These are phyloP conservation scores for Coleophora deauratella DNA, from an alignment of 2,888 invertebrate species.

Conservation along the genomic window DNA sequence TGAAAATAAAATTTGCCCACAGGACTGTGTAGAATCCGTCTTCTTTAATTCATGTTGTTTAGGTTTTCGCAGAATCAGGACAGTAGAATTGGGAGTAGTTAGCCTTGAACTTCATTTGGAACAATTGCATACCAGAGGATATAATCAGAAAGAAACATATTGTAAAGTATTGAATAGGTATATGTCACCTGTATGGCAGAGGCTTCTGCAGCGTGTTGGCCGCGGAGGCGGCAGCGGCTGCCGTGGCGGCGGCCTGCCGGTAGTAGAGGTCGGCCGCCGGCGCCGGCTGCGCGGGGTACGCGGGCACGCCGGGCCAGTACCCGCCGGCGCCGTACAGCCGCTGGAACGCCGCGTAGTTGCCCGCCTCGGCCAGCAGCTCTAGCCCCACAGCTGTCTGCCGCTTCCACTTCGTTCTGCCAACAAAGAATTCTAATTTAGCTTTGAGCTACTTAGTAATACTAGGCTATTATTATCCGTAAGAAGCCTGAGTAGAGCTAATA, in stretches of 20 bases:
- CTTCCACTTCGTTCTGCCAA: constrained; percentile 97
- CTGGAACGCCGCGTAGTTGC: constrained; percentile 99
- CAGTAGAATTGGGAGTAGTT: too few relatives aligned
- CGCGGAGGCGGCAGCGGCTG: constrained; percentile 74
- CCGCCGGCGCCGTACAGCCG: constrained; percentile 91
- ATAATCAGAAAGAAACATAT: too few relatives aligned
- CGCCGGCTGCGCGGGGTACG: constrained; percentile 79
- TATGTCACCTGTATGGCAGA: constrained; percentile 80
- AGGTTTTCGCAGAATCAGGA: too few relatives aligned
- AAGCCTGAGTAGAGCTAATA: too few relatives aligned
- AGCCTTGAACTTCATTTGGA: too few relatives aligned
- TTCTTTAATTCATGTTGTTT: too few relatives aligned
- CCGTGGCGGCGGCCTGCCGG: constrained; percentile 85
- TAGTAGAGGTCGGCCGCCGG: constrained; percentile 87
- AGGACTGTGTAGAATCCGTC: too few relatives aligned
- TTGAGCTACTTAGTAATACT: too few relatives aligned
- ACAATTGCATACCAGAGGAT: too few relatives aligned
- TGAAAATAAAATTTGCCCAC: too few relatives aligned
- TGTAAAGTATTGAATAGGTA: too few relatives aligned
- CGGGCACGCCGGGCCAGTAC: constrained; percentile 79
- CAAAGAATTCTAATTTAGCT: constrained; percentile 13
- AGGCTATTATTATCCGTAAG: too few relatives aligned
- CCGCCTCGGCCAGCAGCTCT: constrained; percentile 96
- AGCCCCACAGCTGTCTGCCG: constrained; percentile 98
- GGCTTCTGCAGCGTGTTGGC: constrained; percentile 89